phyloP scores from a whole-genome alignment of 2,888 invertebrate genomes.

The Phymatocera aterrima region DNA sequence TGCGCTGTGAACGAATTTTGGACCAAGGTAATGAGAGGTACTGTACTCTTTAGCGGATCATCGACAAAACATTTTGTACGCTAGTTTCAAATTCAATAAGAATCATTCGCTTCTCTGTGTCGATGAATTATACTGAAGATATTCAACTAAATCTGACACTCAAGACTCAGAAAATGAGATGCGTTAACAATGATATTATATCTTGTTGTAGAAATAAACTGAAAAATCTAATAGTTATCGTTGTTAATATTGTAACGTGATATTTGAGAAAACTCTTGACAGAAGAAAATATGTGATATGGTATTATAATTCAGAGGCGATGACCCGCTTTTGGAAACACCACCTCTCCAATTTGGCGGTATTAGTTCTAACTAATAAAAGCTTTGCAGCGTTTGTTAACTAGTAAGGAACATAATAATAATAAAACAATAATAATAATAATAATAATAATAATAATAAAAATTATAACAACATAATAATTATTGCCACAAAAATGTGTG shows the following conservation, averaged over 20 bases:
- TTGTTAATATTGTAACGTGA: not conserved
- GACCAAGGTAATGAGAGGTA: slow-evolving; percentile 29
- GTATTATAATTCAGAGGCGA: not conserved
- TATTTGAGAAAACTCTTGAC: not conserved
- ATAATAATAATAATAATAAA: slow-evolving; percentile 57
- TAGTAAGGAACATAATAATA: slow-evolving; percentile 53
- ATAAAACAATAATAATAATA: slow-evolving; percentile 58
- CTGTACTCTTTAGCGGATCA: slow-evolving; percentile 19
- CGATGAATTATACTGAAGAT: no score
- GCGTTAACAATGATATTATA: no score
- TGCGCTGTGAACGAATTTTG: not conserved
- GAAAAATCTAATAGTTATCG: no score
- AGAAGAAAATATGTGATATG: not conserved
- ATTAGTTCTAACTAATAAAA: slow-evolving; percentile 70
- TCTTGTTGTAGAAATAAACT: no score
- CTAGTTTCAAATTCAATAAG: no score
- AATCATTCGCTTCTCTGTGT: no score
- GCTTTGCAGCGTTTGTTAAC: slow-evolving; percentile 66
- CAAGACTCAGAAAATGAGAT: no score
- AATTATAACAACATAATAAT: slow-evolving; percentile 55
- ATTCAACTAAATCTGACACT: no score
- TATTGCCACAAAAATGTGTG: slow-evolving; percentile 59
- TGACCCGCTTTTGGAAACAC: slow-evolving; percentile 33
- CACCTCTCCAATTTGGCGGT: slow-evolving; percentile 61
- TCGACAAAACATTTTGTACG: not conserved